Evolutionary conservation across 1,140 invertebrate genomes (phyloP), one percentile per base, ranked within the genome.

Genomic region (Papilio helenus): DNA sequence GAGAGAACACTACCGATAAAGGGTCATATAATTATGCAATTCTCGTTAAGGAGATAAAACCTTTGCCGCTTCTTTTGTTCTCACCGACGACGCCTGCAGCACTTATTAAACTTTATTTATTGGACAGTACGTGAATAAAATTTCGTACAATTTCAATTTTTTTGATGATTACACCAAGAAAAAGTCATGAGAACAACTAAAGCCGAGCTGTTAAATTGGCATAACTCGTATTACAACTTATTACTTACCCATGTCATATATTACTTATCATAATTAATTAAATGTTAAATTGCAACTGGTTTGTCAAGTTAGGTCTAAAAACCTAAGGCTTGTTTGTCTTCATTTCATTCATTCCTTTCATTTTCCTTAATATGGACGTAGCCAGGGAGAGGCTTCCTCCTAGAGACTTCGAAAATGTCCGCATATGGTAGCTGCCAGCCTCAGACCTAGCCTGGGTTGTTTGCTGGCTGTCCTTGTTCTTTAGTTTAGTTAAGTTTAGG

Each of bases 11-110:
- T n/a, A 72, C 42, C n/a, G 39, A 72, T 80, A 77, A 77, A 80
- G 74, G 74, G 44, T 49, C 65, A 72, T 68, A 44, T 72, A 61
- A 80, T 80, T 80, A 80, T 80, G 80, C 80, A 80, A 80, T 76
- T 80, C 80, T 80, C 80, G 74, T 78, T 80, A 80, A 80, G 58
- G 74, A 80, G 68, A 44, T 80, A 65, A 80, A 80, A 80, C 65
- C 44, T 26, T 74, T 74, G 42, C 72, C 61, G 61, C 18, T 49
- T 76, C 79, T 80, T 80, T 80, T 80, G 79, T 80, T 76, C 39
- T 77, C 74, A 77, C 76, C 72, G 72, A 72, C 61, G 12, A 20
- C 72, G 72, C 20, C 72, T 10, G 44, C 23, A 61, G 65, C 65
- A 49, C 44, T 80, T 68, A 77, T 72, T 80, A 61, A 80, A 51